Percentiles rank a stretch among this genome's conserved stretches.
Conservation (phyloP, 1,140 invertebrate genomes). For the Antheraea pernyi region DNA sequence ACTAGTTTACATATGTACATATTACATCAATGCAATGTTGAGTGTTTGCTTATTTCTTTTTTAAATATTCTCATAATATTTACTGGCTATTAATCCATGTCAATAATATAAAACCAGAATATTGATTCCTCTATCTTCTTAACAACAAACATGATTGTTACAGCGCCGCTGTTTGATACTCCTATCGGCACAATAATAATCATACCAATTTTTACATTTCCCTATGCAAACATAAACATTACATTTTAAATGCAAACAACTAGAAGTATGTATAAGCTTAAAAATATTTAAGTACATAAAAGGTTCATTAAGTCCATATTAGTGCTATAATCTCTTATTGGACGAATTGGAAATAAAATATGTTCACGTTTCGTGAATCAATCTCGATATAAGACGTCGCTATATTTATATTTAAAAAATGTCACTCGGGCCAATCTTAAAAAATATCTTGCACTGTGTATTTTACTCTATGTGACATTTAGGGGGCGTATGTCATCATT, state of each 20-base stretch:
- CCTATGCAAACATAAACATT: constrained; percentile 42
- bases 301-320: constrained; percentile 55
- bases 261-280: constrained; percentile 51
- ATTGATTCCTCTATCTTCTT: too few species aligned
- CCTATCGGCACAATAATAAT: not conserved
- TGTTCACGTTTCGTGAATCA: not conserved
- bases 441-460: not conserved
- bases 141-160: too few species aligned
- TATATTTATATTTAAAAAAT: not conserved
- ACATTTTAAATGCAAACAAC: constrained; percentile 60
- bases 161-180: too few species aligned
- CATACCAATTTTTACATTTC: not conserved
- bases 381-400: not conserved
- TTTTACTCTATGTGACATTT: not conserved
- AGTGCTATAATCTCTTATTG: constrained; percentile 59
- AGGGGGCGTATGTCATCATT: too few species aligned
- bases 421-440: not conserved
- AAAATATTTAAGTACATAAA: constrained; percentile 70
- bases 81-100: too few species aligned
- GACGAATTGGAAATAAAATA: constrained; percentile 40
- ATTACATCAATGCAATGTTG: constrained; percentile 47
- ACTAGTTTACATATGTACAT: constrained; percentile 74
- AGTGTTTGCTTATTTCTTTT: constrained; percentile 17
- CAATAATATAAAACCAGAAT: too few species aligned
- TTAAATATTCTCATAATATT: too few species aligned